Evolutionary conservation across 2,113 vertebrate genomes (phyloP).

Genomic region (Gavia stellata): DNA sequence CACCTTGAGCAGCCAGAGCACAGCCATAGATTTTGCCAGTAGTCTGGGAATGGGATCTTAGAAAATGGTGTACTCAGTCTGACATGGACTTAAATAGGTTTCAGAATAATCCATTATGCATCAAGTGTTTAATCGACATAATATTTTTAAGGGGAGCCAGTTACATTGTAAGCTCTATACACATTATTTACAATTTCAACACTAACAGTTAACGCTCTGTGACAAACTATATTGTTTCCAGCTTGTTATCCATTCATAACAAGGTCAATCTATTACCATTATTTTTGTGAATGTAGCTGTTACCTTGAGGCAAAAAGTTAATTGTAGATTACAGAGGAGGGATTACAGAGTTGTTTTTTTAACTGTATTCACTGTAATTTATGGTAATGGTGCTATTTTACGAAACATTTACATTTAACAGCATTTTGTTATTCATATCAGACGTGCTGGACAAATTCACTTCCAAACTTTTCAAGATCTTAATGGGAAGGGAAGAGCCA

Average conservation of each 20-base stretch:
- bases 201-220: slow-evolving; percentile 69
- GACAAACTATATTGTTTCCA: slow-evolving; percentile 72
- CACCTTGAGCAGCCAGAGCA: not conserved
- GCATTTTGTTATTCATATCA: not conserved
- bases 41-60: slow-evolving; percentile 3
- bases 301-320: slow-evolving; percentile 73
- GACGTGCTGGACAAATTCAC: not conserved
- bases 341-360: not conserved
- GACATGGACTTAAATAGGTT: slow-evolving; percentile 35
- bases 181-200: slow-evolving; percentile 65
- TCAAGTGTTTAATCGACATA: slow-evolving; percentile 65
- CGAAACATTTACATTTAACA: slow-evolving; percentile 29
- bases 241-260: slow-evolving; percentile 72
- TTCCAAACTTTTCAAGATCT: slow-evolving; percentile 41
- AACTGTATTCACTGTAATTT: slow-evolving; percentile 22
- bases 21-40: not conserved
- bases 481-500: not conserved
- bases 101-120: slow-evolving; percentile 55
- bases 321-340: slow-evolving; percentile 67
- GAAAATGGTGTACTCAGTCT: not conserved
- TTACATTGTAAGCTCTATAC: slow-evolving; percentile 42
- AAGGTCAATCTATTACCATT: slow-evolving; percentile 71
- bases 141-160: slow-evolving; percentile 65
- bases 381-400: slow-evolving; percentile 11
- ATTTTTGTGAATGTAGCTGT: slow-evolving; percentile 67